Conservation (phyloP, 2,888 invertebrate genomes). For the Limnephilus auricula region DNA sequence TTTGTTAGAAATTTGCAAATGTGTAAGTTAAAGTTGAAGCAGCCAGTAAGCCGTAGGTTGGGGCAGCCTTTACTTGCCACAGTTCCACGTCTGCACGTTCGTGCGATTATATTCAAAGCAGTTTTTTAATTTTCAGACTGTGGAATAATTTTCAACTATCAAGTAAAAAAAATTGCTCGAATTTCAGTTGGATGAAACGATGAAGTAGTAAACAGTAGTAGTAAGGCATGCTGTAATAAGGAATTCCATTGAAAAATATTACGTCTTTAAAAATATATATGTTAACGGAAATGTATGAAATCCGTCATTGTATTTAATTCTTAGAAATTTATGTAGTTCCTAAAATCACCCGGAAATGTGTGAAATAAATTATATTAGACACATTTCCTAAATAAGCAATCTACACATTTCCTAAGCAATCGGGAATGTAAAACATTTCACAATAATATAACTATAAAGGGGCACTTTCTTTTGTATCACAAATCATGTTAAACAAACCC, state of each 20-base stretch:
- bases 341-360: no score
- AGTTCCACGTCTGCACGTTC: neutral
- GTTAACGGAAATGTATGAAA: no score
- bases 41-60: neutral
- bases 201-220: neutral
- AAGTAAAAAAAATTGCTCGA: neutral
- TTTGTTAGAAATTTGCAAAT: slow-evolving; percentile 56
- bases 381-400: no score
- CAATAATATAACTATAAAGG: no score
- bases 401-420: no score
- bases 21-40: slow-evolving; percentile 25
- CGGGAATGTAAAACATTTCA: no score
- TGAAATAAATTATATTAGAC: no score
- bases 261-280: no score
- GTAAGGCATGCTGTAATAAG: neutral
- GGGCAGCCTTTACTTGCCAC: neutral
- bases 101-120: neutral
- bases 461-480: no score
- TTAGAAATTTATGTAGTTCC: no score
- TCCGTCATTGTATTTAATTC: no score
- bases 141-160: neutral
- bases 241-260: neutral
- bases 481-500: no score
- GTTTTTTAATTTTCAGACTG: neutral
- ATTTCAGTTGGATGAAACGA: neutral